Evolutionary conservation across 2,113 vertebrate genomes (phyloP), one percentile per base, ranked within the genome.

Genomic region (Fregata magnificens): DNA sequence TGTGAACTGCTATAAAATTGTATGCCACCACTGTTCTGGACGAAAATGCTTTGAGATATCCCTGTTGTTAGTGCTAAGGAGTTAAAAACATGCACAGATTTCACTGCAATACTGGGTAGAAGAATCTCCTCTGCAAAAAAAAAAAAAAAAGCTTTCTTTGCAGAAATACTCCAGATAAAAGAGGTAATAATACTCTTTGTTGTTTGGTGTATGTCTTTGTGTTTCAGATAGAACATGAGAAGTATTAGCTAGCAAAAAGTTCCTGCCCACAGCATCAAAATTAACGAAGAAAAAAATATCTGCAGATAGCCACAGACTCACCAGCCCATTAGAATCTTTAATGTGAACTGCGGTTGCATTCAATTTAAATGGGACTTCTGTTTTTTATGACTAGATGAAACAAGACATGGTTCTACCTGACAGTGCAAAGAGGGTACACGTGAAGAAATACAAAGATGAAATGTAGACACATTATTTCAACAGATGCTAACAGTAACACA

Each of bases 401-500:
- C 52, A 74, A 96, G 65, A 95, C 55, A 52, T 28, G 84, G 89
- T 78, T 88, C 61, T 86, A 93, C 83, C 83, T 90, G 61, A 90
- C 93, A 86, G 91, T 40, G 83, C 90, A 66, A 83, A 76, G 65
- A 70, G 16, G 78, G 58, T 86, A 59, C 92, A 95, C 1, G n/a
- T 52, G 83, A 95, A 97, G 97, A 97, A 93, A 97, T 92, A 93
- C 24, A 93, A 97, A 97, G 97, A 98, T 92, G 92, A 96, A 98
- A 97, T 85, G 96, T 93, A 95, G 95, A 93, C 25, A 88, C 83
- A 66, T 97, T 95, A 86, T 97, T 98, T 97, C 98, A 98, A 96
- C 98, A 98, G 98, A 98, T 98, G 98, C 98, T 95, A 97, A 97
- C 96, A 97, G 95, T 81, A 80, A 92, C 93, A 86, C 40, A 93